Evolutionary conservation across 2,113 vertebrate species (phyloP), one percentile per base, ranked within the genome.

Genomic region (Lasiurus borealis): DNA sequence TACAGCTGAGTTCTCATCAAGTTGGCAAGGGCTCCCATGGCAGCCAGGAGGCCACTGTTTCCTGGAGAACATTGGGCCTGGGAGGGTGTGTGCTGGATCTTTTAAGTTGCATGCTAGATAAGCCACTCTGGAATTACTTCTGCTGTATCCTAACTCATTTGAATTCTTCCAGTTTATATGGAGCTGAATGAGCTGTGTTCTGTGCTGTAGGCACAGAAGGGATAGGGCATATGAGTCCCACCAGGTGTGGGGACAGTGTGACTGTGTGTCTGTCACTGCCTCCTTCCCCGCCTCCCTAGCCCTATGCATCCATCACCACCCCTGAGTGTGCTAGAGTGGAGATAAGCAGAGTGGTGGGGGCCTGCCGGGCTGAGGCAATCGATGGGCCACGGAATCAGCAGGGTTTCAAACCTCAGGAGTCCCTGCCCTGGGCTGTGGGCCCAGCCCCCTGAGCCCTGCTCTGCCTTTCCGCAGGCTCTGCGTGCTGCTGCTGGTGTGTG

Each of bases 401-500:
- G 59, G 69, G 23, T 3, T 34, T 31, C 46, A 18, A 46, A 2
- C 69, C 85, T 50, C 1, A 5, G 23, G 21, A 21, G 16, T 2
- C 36, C 34, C 36, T 2, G 29, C 44, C 15, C 25, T 5, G 5
- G 50, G 34, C 76, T 15, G 14, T 19, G 36, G 69, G 44, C 40
- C 31, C 1, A 2, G 7, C 18, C 13, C 1, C 52, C 91, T 94
- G 8, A 73, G 52, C 44, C 23, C 29, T 8, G 0, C 31, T 80
- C 29, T 12, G 44, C 73, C 19, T 7, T 44, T 52, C 34, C 27
- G 1, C 98, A 99, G 99, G 98, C 98, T 99, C 98, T 98, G 98
- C 21, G 98, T 99, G 98, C 98, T 99, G 95, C 98, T 99, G 92
- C 97, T 99, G 98, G 98, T 99, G 88, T 99, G 99, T 95, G 98